Evolutionary conservation across 1,140 invertebrate species (phyloP).

Genomic region (Zaprionus taronus): DNA sequence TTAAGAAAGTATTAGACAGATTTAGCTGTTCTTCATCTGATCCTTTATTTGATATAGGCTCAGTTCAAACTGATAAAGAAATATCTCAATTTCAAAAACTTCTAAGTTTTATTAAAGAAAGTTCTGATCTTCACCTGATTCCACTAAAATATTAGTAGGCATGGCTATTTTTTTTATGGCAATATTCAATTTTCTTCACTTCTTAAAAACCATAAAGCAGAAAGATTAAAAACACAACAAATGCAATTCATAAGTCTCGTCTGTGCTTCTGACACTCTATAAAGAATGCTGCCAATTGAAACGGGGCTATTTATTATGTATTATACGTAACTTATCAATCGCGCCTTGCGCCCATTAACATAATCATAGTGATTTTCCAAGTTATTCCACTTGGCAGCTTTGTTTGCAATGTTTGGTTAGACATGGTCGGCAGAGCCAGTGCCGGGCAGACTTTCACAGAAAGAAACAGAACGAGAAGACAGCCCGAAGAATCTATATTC

Average conservation of each 20-base stretch:
- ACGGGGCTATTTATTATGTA: constrained; percentile 11
- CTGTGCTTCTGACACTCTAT: not conserved
- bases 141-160: not conserved
- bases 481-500: constrained; percentile 1
- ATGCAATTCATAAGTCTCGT: not conserved
- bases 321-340: constrained; percentile 17
- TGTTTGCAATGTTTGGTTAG: constrained; percentile 17
- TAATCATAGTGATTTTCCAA: constrained; percentile 4
- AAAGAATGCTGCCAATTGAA: constrained; percentile 3
- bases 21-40: too few relatives aligned
- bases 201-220: not conserved
- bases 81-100: too few relatives aligned
- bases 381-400: constrained; percentile 17
- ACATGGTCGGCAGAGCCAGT: not conserved
- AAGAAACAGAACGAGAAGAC: not conserved
- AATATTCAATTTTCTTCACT: not conserved
- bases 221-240: not conserved
- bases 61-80: too few relatives aligned
- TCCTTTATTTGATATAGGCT: too few relatives aligned
- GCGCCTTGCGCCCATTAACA: not conserved
- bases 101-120: too few relatives aligned
- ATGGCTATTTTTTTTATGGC: too few relatives aligned
- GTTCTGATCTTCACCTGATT: not conserved
- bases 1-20: too few relatives aligned
- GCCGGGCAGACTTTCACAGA: constrained; percentile 1